Evolutionary conservation across 2,888 invertebrate species (phyloP).

Genomic region (Masnerella sp.): DNA sequence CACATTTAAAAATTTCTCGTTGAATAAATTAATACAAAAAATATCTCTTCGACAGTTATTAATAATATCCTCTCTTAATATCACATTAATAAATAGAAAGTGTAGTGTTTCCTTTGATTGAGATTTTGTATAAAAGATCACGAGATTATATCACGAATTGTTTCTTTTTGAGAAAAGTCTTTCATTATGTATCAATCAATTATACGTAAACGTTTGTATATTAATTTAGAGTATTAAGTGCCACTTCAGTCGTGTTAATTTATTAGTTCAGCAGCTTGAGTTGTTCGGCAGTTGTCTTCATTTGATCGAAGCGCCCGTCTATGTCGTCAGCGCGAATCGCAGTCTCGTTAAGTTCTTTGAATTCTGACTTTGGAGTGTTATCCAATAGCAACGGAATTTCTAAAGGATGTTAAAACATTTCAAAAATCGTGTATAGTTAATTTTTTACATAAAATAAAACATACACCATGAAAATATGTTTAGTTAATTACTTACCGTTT

Average conservation of each 20-base stretch:
- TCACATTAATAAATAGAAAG: background rate
- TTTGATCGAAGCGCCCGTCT: constrained; percentile 14
- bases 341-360: constrained; percentile 12
- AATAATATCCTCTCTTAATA: too few relatives aligned
- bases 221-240: constrained; percentile 28
- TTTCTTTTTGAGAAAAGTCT: constrained; percentile 10
- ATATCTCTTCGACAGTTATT: too few relatives aligned
- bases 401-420: constrained; percentile 6
- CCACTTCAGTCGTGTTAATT: constrained; percentile 27
- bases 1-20: too few relatives aligned
- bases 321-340: constrained; percentile 9
- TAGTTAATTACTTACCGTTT: constrained; percentile 34
- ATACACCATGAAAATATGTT: background rate
- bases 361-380: background rate
- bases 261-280: constrained; percentile 33
- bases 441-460: background rate
- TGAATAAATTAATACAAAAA: too few relatives aligned
- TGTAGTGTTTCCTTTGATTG: background rate
- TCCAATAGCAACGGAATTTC: constrained; percentile 28
- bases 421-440: too few relatives aligned
- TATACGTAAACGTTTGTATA: constrained; percentile 15
- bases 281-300: constrained; percentile 39
- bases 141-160: constrained; percentile 8
- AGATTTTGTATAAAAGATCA: background rate
- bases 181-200: constrained; percentile 7